phyloP scores from a whole-genome alignment of 2,888 invertebrate genomes.

The Chalcis sispes region DNA sequence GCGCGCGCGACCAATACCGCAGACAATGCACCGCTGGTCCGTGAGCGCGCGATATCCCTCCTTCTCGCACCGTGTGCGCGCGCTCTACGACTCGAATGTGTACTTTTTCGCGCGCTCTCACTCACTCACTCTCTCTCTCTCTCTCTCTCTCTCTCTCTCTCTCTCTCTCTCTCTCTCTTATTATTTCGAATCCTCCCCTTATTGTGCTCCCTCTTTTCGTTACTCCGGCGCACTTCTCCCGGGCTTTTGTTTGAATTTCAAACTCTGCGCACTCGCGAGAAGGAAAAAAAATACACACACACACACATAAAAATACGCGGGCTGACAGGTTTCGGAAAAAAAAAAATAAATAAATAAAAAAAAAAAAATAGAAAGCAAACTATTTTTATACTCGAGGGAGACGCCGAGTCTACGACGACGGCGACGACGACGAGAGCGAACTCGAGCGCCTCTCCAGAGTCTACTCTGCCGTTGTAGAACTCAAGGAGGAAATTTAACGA shows the following conservation, averaged over 20 bases:
- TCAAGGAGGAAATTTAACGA: conserved; percentile 19
- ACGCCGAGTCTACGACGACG: no score
- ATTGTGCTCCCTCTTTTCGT: no score
- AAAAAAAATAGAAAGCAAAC: neutral
- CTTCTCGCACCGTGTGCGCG: neutral
- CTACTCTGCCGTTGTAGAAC: neutral
- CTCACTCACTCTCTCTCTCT: no score
- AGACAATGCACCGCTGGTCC: neutral
- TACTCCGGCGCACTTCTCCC: neutral
- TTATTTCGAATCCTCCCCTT: no score
- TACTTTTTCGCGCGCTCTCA: neutral
- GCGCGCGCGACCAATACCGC: conserved; percentile 10
- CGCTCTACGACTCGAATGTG: neutral
- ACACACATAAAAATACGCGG: neutral
- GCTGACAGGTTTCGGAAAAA: neutral
- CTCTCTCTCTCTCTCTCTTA: no score
- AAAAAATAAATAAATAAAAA: neutral
- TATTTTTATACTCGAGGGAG: neutral
- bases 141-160: no score
- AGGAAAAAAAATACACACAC: neutral
- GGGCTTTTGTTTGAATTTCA: conserved; percentile 3
- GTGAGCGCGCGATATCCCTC: no score
- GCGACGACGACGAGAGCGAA: neutral
- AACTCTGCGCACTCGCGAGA: neutral
- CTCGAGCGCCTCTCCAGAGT: neutral